phyloP scores from a whole-genome alignment of 2,888 invertebrate genomes.

The Drosophila colorata region DNA sequence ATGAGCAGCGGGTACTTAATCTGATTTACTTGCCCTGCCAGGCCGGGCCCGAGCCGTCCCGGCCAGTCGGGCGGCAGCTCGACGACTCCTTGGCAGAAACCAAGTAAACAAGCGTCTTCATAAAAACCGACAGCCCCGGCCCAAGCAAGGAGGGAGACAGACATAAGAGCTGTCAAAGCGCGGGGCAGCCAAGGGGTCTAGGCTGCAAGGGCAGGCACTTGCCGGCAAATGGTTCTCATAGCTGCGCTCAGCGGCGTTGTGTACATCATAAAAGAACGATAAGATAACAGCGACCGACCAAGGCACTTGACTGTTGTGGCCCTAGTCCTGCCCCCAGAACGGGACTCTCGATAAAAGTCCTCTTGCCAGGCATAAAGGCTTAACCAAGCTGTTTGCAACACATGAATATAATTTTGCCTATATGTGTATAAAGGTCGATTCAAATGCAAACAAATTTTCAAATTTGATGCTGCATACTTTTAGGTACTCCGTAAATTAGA shows the following conservation, averaged over 20 bases:
- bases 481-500: neutral
- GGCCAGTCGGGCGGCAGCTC: conserved; percentile 32
- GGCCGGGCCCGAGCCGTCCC: neutral
- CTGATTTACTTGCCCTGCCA: conserved; percentile 76
- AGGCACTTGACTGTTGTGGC: conserved; percentile 61
- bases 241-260: conserved; percentile 66
- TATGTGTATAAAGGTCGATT: neutral
- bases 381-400: conserved; percentile 1
- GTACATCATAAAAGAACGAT: conserved; percentile 79
- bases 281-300: conserved; percentile 67
- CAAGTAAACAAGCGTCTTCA: conserved; percentile 80
- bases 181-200: conserved; percentile 1
- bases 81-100: conserved; percentile 45
- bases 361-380: conserved; percentile 14
- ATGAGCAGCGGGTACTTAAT: conserved; percentile 81
- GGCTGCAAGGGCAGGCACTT: conserved; percentile 14
- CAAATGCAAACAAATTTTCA: neutral
- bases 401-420: neutral
- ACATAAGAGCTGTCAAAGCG: conserved; percentile 16
- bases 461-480: conserved; percentile 9
- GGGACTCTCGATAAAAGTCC: conserved; percentile 1
- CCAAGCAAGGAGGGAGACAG: conserved; percentile 22
- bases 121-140: conserved; percentile 69
- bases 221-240: conserved; percentile 52
- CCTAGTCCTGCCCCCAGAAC: conserved; percentile 13